phyloP scores from a whole-genome alignment of 2,113 vertebrate genomes.

The Chionis minor region DNA sequence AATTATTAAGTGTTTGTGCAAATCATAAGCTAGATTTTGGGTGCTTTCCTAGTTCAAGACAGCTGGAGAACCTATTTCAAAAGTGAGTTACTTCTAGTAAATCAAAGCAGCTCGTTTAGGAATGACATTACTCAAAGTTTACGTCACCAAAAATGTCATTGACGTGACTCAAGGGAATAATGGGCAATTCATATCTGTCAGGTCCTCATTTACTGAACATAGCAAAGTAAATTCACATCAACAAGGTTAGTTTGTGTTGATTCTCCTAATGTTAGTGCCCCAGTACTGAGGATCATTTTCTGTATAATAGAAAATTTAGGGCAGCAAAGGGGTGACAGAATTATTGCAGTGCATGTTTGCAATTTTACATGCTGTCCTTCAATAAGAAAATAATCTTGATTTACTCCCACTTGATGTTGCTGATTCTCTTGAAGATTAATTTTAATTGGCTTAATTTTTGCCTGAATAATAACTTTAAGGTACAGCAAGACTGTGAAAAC shows the following conservation, averaged over 20 bases:
- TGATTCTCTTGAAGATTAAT: not conserved
- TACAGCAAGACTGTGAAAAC: not conserved
- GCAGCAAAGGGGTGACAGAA: not conserved
- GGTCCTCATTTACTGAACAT: not conserved
- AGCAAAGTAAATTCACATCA: not conserved
- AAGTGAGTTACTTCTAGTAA: not conserved
- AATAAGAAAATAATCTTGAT: not conserved
- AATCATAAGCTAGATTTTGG: not conserved
- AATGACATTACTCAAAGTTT: not conserved
- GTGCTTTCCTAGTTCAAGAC: not conserved
- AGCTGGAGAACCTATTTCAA: not conserved
- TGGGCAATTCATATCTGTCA: not conserved
- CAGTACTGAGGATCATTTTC: not conserved
- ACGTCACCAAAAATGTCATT: not conserved
- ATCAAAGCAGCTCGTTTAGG: not conserved
- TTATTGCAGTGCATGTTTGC: not conserved
- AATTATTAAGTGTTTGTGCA: not conserved
- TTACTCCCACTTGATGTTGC: not conserved
- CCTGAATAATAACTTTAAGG: not conserved
- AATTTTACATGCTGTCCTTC: not conserved
- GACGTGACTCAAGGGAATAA: not conserved
- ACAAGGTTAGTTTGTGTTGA: not conserved
- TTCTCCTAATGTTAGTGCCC: not conserved
- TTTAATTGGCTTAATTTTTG: not conserved
- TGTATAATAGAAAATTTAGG: not conserved